Evolutionary conservation across 2,113 vertebrate species (phyloP), one percentile per base, ranked within the genome.

Genomic region (Scortum barcoo): DNA sequence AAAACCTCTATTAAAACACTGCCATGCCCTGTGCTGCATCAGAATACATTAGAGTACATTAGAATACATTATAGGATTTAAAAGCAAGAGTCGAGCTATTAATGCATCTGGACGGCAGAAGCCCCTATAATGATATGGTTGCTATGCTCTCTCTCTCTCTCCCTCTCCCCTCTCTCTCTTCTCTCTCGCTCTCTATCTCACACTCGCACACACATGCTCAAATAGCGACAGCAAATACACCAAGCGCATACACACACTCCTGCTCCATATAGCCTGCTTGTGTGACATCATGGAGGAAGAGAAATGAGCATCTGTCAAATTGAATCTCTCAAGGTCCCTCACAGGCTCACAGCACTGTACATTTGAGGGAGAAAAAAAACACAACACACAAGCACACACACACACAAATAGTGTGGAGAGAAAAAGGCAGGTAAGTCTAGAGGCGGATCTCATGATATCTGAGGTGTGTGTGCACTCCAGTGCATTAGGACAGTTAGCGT

Each of bases 11-110:
- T 93, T 92, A 91, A 92, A 93, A 92, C 88, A 83, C 86, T 81
- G 84, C 83, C 90, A 79, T 86, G 80, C 72, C 84, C 63, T 77
- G 80, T 0, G 40, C 84, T 78, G 86, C 86, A 89, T 93, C 89
- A 83, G 91, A 94, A 93, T 93, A 91, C 90, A 92, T 93, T 92
- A 93, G 84, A 87, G 91, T 90, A 92, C 93, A 93, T 93, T 92
- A 93, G 85, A 93, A 94, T 93, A 92, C 93, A 93, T 94, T 89
- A 94, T 87, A 90, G 88, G 91, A 86, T 93, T 93, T 90, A 91
- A 93, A 90, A 81, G 81, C 83, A 90, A 72, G 76, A 78, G 81
- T 88, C 77, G 66, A 88, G 90, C 89, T 90, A 84, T 91, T 90
- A 91, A 93, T 89, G 91, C 80, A 93, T 89, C 87, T 88, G 89